Evolutionary conservation across 1,140 invertebrate species (phyloP), one percentile per base, ranked within the genome.

Genomic region (Scaptomyza graminum): DNA sequence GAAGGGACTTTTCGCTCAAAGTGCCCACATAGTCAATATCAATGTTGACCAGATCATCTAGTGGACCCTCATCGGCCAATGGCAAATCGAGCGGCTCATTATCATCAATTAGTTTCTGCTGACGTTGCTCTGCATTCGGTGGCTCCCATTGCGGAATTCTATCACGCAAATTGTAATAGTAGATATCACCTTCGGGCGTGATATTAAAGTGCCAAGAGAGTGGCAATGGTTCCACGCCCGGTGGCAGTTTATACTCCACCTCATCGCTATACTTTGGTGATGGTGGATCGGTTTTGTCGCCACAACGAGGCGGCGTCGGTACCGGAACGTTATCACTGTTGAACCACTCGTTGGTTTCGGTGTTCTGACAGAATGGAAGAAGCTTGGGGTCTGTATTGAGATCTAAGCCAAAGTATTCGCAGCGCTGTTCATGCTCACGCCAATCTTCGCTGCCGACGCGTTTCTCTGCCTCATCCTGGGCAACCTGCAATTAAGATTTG

Each of bases 141-240:
- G 96, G 96, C 60, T 96, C 93, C 98, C 98, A 99, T 89, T 98
- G 97, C 2, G 97, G 95, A 79, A 96, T 93, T 52, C 97, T 94
- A 31, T 96, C 95, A 76, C 95, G 95, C 0, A 95, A 93, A 91
- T 99, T 97, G 92, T 98, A 99, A 92, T 98, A 99, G 91, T 98
- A 99, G 0, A 95, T 94, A 62, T 97, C 93, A 1, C 97, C 97
- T 46, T 96, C 95, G 16, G 93, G 90, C 0, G 98, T 97, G 51
- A 94, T 94, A 0, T 96, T 95, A 79, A 95, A 96, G 83, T 96
- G 96, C 97, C 98, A 99, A 84, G 96, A 95, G 0, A 95, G 95
- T 6, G 97, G 97, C 47, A 99, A 90, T 0, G 66, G 87, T 5
- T 73, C 69, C 76, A 95, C 95, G 0, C 94, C 92, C 0, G 93